Evolutionary conservation across 2,113 vertebrate genomes (phyloP), one percentile per base, ranked within the genome.

Genomic region (Eurystomus gularis): DNA sequence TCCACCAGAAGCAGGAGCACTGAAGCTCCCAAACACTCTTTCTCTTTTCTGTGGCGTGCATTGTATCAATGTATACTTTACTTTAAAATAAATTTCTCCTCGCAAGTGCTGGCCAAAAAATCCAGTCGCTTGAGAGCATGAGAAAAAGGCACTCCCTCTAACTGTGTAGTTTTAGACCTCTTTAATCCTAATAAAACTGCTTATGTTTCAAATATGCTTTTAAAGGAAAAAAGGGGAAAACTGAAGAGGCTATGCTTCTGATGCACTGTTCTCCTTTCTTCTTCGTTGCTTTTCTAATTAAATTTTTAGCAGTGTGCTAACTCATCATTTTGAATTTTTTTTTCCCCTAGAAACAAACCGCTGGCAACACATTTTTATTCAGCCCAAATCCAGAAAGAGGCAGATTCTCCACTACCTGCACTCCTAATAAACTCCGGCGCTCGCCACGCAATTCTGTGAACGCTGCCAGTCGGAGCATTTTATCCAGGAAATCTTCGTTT

Each of bases 351-450:
- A 97, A 96, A 93, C 66, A 37, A 70, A 70, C 28, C 61, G 87
- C 78, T 44, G 86, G 91, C 20, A 87, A 91, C 44, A 44, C 42
- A 3, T 78, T 97, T 52, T 58, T 98, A 86, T 97, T 98, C 95
- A 99, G 98, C 93, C 99, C 99, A 4, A 86, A 70, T 35, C 55
- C 82, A n/a, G 84, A 42, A 25, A 97, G 80, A 60, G 97, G 96
- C 78, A 96, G 64, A 69, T 49, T 62, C 51, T 96, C 95, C 6
- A 29, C 28, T 37, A 75, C 55, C 19, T 55, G 39, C 39, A 98
- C 97, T 17, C 97, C 98, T 0, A 49, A 71, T 33, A 98, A 95
- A 39, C 93, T 54, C 37, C 83, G 16, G 39, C 94, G 60, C 73
- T 96, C 97, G 6, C 97, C 97, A 39, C 60, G 57, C 64, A 81